Percentiles rank a stretch among this genome's conserved stretches.
Conservation (phyloP, 2,888 invertebrate genomes). For the Oscheius sp. region DNA sequence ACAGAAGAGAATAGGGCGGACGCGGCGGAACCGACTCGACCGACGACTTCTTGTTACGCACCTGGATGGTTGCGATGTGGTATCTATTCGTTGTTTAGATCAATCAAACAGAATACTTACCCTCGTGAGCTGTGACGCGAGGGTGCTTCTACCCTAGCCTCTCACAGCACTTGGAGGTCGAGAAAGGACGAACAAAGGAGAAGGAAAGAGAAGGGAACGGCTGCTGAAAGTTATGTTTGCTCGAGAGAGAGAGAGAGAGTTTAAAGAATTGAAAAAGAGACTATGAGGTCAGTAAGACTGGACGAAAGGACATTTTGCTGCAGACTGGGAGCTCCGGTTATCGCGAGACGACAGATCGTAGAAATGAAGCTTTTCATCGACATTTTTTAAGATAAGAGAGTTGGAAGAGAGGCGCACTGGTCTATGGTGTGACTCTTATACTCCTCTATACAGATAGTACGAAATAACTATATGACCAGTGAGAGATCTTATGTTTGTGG, state of each 20-base stretch:
- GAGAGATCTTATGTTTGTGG: too few relatives aligned
- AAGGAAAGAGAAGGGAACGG: conserved; percentile 8
- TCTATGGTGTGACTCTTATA: background rate
- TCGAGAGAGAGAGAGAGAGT: background rate
- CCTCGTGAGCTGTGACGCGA: conserved; percentile 30
- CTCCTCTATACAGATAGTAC: too few relatives aligned
- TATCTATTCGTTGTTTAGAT: background rate
- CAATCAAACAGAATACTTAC: background rate
- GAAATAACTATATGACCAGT: too few relatives aligned
- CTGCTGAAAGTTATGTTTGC: background rate
- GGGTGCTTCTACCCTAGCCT: conserved; percentile 20
- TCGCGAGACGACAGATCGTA: too few relatives aligned
- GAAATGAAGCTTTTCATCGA: too few relatives aligned
- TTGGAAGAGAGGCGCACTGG: too few relatives aligned
- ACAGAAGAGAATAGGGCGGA: conserved; percentile 43
- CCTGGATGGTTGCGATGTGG: conserved; percentile 29
- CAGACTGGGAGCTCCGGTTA: too few relatives aligned
- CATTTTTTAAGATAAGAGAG: too few relatives aligned
- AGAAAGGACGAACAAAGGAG: background rate
- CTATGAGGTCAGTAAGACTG: background rate
- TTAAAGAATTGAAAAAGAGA: background rate
- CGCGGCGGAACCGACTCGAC: conserved; percentile 55
- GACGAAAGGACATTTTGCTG: too few relatives aligned
- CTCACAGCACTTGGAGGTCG: conserved; percentile 26
- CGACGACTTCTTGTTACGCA: conserved; percentile 41